phyloP scores from a whole-genome alignment of 1,140 invertebrate genomes.

The Formica exsecta region DNA sequence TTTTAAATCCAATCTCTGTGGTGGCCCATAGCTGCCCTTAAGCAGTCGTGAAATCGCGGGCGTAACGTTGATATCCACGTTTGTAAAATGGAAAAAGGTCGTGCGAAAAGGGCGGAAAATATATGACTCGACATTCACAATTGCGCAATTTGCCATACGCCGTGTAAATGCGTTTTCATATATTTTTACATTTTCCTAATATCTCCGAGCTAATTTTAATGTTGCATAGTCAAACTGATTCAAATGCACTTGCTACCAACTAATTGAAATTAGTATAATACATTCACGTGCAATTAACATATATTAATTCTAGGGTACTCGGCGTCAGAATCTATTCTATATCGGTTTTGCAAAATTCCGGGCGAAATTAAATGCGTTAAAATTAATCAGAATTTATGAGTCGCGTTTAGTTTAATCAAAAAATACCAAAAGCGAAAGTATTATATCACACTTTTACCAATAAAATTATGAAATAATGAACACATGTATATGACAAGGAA shows the following conservation, averaged over 20 bases:
- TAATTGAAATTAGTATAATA: slow-evolving; percentile 1
- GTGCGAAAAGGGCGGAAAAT: not conserved
- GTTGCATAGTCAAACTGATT: not conserved
- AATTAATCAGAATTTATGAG: too few relatives aligned
- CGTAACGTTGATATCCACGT: not conserved
- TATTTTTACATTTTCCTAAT: not conserved
- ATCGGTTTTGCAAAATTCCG: not conserved
- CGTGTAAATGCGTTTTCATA: not conserved
- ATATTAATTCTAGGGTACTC: not conserved
- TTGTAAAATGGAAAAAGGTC: not conserved
- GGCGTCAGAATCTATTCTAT: not conserved
- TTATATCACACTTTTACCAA: not conserved
- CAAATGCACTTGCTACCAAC: not conserved
- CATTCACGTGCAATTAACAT: not conserved
- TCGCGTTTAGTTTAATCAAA: not conserved
- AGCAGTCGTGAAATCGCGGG: not conserved
- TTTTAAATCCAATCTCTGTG: slow-evolving; percentile 40
- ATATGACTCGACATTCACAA: slow-evolving; percentile 7
- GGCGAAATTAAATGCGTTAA: not conserved
- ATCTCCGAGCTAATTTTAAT: not conserved
- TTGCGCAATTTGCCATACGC: not conserved
- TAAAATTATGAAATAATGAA: not conserved
- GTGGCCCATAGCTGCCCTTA: not conserved
- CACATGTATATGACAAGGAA: not conserved
- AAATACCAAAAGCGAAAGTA: not conserved